Evolutionary conservation across 2,113 vertebrate species (phyloP), one percentile per base, ranked within the genome.

Genomic region (Mohoua ochrocephala): DNA sequence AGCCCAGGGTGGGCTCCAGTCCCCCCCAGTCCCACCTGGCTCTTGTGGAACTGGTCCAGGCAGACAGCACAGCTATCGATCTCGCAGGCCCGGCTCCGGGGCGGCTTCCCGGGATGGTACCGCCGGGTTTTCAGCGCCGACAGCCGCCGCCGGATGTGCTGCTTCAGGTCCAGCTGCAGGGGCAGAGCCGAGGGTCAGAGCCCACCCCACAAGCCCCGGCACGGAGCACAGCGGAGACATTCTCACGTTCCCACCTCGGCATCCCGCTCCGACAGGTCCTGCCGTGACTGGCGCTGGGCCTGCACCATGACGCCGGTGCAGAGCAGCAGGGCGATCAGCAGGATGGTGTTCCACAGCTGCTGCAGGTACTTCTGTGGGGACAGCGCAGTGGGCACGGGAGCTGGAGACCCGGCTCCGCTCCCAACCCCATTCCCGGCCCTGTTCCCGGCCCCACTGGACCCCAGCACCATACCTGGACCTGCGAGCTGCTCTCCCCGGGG

Each of bases 311-410:
- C 98, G 0, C 99, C 99, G 0, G 99, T 99, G 97, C 99, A 98
- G 89, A 99, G 98, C 87, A 99, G 98, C 91, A 99, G 98, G 42
- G 98, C 99, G 28, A 99, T 98, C 87, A 99, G 97, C 87, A 99
- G 97, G 93, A 99, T 99, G 9, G 99, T 99, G 63, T 99, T 99
- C 99, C 99, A 99, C 83, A 99, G 98, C 98, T 99, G 98, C 98
- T 99, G 99, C 91, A 99, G 98, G 84, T 99, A 99, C 92, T 99
- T 99, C 99, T 99, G 96, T 42, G 41, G 67, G 88, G n/a, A 54
- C 69, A 71, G 79, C 1, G 0, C 0, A 0, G 7, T 76, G 54
- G 41, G 24, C 9, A 33, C 2, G 5, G 39, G 6, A 76, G 41
- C 13, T 0, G 0, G 23, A 39, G 14, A 27, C 3, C 45, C 1